Evolutionary conservation across 2,888 invertebrate genomes (phyloP).

Genomic region (Rotaria sp.): DNA sequence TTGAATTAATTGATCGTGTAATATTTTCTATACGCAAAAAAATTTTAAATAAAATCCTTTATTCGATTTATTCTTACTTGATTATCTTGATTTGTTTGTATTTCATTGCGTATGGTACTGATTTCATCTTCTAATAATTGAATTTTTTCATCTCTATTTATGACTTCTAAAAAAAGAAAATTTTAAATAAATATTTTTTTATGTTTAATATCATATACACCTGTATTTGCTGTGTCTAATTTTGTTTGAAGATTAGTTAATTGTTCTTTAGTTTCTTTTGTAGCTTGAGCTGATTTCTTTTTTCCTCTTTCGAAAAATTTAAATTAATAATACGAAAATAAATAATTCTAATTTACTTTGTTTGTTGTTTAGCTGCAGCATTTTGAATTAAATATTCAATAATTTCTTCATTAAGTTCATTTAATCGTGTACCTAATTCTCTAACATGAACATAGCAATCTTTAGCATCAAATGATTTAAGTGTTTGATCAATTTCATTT

Average conservation of each 20-base stretch:
- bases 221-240: neutral
- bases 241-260: neutral
- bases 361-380: conserved; percentile 31
- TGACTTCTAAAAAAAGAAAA: neutral
- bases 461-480: conserved; percentile 8
- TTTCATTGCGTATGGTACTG: neutral
- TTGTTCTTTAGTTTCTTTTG: conserved; percentile 14
- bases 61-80: neutral
- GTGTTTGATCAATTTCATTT: conserved; percentile 33
- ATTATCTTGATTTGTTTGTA: neutral
- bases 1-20: too few species aligned
- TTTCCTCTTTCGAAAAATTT: neutral
- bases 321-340: too few species aligned
- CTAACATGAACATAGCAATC: conserved; percentile 29
- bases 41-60: neutral
- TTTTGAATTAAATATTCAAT: conserved; percentile 38
- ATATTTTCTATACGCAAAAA: too few species aligned
- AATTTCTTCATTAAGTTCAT: conserved; percentile 40
- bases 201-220: neutral
- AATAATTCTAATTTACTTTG: conserved; percentile 14
- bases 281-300: neutral
- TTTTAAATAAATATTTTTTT: too few species aligned
- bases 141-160: neutral
- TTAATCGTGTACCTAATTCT: conserved; percentile 33
- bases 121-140: neutral